Percentiles rank a stretch among this genome's conserved stretches.
Conservation (phyloP, 2,797 vertebrate species). For the Paramormyrops hopkinsi region DNA sequence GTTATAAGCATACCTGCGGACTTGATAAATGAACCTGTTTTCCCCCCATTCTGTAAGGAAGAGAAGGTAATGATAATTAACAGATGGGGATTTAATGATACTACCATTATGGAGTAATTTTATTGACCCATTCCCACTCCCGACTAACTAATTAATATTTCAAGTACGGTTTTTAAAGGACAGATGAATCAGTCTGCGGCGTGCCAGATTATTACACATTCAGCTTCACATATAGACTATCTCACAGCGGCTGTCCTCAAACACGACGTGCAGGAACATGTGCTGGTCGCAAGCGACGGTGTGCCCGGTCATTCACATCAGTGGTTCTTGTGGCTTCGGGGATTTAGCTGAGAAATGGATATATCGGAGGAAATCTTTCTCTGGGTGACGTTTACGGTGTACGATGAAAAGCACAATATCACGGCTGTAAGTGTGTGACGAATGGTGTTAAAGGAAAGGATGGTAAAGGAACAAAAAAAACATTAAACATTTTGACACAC, state of each 20-base stretch:
- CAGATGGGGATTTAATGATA: conserved; percentile 2
- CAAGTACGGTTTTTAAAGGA: background rate
- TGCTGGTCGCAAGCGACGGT: background rate
- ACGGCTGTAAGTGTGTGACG: background rate
- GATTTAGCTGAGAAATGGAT: background rate
- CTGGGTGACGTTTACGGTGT: background rate
- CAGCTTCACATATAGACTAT: background rate
- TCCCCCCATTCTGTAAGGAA: background rate
- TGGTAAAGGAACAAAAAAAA: background rate
- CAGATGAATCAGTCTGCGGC: background rate
- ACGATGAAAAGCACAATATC: background rate
- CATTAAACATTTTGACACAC: background rate
- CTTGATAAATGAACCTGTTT: background rate
- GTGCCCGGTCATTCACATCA: background rate
- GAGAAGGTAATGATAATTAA: conserved; percentile 1
- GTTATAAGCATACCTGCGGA: background rate
- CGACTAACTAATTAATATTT: background rate
- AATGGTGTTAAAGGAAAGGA: background rate
- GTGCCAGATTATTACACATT: background rate
- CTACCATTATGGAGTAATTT: background rate
- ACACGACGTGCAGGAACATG: background rate
- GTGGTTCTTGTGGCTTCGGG: background rate
- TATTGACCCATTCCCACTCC: background rate
- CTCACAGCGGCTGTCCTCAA: background rate
- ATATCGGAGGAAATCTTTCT: background rate